phyloP scores from a whole-genome alignment of 2,113 vertebrate genomes.

The Sinocyclocheilus anshuiensis region DNA sequence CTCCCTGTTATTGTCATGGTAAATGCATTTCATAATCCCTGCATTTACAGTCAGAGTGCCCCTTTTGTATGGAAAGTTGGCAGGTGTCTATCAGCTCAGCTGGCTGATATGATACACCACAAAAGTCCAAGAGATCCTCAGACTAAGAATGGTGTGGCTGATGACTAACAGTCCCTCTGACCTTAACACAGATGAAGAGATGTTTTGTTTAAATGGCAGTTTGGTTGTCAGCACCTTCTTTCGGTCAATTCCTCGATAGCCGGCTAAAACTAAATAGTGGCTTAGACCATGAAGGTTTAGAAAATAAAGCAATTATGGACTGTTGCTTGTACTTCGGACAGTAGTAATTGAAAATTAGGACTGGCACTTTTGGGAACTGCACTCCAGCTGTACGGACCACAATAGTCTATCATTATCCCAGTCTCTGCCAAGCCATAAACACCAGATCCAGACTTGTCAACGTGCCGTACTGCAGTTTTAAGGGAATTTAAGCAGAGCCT shows the following conservation, averaged over 20 bases:
- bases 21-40: neutral
- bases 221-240: neutral
- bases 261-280: neutral
- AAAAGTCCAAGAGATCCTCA: conserved; percentile 21
- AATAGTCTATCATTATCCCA: conserved; percentile 27
- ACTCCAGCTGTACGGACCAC: neutral
- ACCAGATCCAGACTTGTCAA: conserved; percentile 18
- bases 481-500: neutral
- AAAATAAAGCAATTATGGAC: conserved; percentile 18
- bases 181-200: neutral
- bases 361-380: conserved; percentile 18
- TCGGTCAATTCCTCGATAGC: neutral
- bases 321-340: conserved; percentile 13
- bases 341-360: conserved; percentile 10
- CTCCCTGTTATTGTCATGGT: neutral
- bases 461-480: neutral
- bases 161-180: conserved; percentile 35
- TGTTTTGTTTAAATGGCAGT: neutral
- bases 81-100: conserved; percentile 21
- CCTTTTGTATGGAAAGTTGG: conserved; percentile 17
- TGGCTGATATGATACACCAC: conserved; percentile 8
- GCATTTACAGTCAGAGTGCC: neutral
- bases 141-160: conserved; percentile 32
- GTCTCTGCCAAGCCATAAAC: conserved; percentile 20
- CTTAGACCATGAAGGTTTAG: neutral